A percentile compares a stretch with the other conserved stretches of the same genome.
Conservation (phyloP, 2,113 vertebrate genomes). For the Myotis lucifugus region DNA sequence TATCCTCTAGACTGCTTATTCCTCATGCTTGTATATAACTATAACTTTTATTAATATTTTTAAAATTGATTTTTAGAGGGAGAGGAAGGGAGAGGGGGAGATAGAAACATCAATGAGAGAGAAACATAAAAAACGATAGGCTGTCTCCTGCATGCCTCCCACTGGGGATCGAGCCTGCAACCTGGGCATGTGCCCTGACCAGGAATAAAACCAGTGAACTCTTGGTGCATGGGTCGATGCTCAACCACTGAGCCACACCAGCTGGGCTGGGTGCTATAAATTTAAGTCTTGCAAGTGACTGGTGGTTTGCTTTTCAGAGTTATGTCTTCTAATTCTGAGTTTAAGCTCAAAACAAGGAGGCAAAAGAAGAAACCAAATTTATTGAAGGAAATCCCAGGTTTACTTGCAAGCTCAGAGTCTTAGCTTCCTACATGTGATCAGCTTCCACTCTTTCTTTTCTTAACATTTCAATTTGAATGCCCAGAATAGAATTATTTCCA, state of each 20-base stretch:
- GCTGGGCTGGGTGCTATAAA: slow-evolving; percentile 33
- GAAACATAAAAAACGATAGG: too few relatives aligned
- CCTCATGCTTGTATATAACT: slow-evolving; percentile 10
- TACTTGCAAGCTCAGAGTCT: slow-evolving; percentile 31
- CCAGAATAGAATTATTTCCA: not conserved
- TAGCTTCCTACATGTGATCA: not conserved
- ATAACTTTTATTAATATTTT: slow-evolving; percentile 13
- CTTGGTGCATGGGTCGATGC: too few relatives aligned
- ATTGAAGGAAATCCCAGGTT: slow-evolving; percentile 43
- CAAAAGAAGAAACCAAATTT: not conserved
- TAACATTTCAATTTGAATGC: not conserved
- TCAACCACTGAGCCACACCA: too few relatives aligned
- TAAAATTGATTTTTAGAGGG: too few relatives aligned
- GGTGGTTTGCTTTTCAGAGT: not conserved
- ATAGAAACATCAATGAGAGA: too few relatives aligned
- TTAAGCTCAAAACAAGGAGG: slow-evolving; percentile 59
- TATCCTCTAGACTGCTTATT: slow-evolving; percentile 5
- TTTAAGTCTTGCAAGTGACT: slow-evolving; percentile 44
- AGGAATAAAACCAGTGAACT: too few relatives aligned
- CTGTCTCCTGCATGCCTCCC: too few relatives aligned
- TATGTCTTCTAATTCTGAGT: not conserved
- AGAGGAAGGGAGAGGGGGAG: too few relatives aligned
- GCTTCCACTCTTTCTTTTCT: slow-evolving; percentile 14
- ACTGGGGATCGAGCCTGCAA: too few relatives aligned
- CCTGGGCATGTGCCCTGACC: too few relatives aligned